Conservation (phyloP, 2,888 invertebrate species). For the Xestoiulus laeticollis region DNA sequence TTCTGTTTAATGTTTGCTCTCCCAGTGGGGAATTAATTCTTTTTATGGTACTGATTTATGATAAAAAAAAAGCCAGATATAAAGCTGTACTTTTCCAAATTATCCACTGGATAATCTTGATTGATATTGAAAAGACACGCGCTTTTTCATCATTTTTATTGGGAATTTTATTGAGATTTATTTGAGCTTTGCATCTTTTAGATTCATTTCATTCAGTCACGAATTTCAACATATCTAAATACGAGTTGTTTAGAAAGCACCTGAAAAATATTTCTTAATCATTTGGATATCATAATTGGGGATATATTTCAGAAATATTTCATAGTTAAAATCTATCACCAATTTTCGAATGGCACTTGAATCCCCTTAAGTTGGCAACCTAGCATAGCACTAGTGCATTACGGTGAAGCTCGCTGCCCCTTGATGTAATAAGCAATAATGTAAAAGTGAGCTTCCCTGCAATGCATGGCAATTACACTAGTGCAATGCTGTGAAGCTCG, state of each 20-base stretch:
- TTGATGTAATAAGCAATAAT: too few relatives aligned
- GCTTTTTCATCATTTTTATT: neutral
- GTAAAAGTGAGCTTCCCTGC: too few relatives aligned
- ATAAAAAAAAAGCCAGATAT: neutral
- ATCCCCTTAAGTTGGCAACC: too few relatives aligned
- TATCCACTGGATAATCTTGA: neutral
- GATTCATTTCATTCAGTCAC: neutral
- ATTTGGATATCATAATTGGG: neutral
- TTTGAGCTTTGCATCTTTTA: neutral
- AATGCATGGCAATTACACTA: too few relatives aligned
- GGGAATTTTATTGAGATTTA: neutral
- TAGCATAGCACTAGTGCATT: too few relatives aligned
- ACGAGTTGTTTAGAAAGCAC: too few relatives aligned
- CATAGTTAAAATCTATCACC: too few relatives aligned
- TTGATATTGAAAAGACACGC: neutral
- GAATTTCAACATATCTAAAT: neutral
- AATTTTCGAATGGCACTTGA: too few relatives aligned
- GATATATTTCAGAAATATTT: too few relatives aligned
- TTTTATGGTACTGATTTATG: neutral
- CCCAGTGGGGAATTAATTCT: neutral
- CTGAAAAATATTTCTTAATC: neutral
- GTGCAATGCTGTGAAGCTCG: too few relatives aligned
- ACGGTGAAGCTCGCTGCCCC: too few relatives aligned
- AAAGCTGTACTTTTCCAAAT: neutral
- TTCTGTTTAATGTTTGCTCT: neutral